Evolutionary conservation across 2,888 invertebrate species (phyloP), one percentile per base, ranked within the genome.

Genomic region (Synanthedon myopaeformis): DNA sequence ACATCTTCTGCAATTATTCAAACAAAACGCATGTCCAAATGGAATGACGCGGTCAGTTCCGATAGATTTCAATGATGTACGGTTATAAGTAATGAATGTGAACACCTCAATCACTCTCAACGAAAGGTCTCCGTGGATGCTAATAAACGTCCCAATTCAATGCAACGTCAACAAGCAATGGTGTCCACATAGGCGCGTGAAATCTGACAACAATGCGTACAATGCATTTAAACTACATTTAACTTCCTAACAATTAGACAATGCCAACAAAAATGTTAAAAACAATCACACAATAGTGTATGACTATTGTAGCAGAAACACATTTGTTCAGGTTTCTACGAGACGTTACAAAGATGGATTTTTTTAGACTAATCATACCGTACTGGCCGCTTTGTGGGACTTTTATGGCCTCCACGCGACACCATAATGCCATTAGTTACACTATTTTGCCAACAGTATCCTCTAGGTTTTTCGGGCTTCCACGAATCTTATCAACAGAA

Each of bases 401-500:
- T 59, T 86, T 85, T 86, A 85, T 80, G 79, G 77, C 72, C 70
- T 77, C 87, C 87, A 87, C 87, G 87, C 87, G 87, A 83, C 87
- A 79, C 70, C 72, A 82, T 79, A 82, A 82, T 79, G 68, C 68
- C 70, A 87, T 87, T 86, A 75, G 85, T 86, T 85, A 77, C 87
- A 85, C 75, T 81, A 74, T 86, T 84, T 83, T 85, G 82, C 73
- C 82, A 83, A 81, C 79, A 82, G 63, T 62, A 61, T 69, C 73
- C 67, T 69, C 62, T 60, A 56, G 67, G 63, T 64, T 62, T 59
- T 59, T 65, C 61, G 61, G 60, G 62, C 59, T 86, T 87, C 86
- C 74, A 64, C 74, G 86, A 86, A 86, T 66, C 59, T 55, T 56
- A 60, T 66, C n/a, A 23, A 23, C 73, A 72, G 73, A 79, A 79